These are phyloP conservation scores for Cephalotes varians DNA, from an alignment of 2,888 invertebrate genomes.

Conservation along the genomic window DNA sequence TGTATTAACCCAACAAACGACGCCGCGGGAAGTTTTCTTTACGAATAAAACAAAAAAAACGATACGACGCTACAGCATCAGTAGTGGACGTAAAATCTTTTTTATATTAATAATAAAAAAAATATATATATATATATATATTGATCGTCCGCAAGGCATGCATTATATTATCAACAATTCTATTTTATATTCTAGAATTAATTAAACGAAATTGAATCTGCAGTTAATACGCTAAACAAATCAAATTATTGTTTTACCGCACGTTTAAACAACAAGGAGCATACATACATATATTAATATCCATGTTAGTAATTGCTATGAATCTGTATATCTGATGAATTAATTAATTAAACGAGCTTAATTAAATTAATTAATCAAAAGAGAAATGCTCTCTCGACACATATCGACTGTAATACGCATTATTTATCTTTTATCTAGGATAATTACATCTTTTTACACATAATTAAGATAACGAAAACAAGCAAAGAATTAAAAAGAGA, in stretches of 20 bases:
- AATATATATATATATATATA: neutral
- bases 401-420: neutral
- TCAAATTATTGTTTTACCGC: constrained; percentile 16
- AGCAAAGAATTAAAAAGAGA: neutral
- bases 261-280: neutral
- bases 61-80: neutral
- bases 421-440: neutral
- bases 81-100: neutral
- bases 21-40: neutral
- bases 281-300: constrained; percentile 10
- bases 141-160: neutral
- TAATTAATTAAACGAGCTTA: constrained; percentile 36
- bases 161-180: constrained; percentile 23
- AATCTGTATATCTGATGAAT: constrained; percentile 12
- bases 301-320: constrained; percentile 12
- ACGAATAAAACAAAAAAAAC: neutral
- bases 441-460: neutral
- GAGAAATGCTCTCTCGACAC: neutral
- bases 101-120: neutral
- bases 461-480: neutral
- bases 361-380: constrained; percentile 36
- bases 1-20: constrained; percentile 13
- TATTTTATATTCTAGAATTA: constrained; percentile 19
- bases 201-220: constrained; percentile 11
- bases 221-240: constrained; percentile 32